phyloP scores from a whole-genome alignment of 2,888 invertebrate genomes.

The Sinohyriopsis cumingii region DNA sequence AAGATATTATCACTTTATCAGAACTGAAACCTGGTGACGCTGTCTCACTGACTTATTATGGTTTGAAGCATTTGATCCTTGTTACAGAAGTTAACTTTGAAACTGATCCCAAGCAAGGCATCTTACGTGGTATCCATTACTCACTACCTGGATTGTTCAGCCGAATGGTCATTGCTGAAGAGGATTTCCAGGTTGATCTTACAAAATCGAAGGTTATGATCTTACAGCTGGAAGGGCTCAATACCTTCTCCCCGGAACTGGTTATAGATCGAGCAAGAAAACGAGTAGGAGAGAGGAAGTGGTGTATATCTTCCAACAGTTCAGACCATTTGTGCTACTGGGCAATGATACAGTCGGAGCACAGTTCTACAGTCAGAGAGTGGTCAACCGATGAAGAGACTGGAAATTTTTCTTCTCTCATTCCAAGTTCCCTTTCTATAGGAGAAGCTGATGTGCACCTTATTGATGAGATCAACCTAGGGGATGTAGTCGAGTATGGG shows the following conservation, averaged over 20 bases:
- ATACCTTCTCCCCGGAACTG: neutral
- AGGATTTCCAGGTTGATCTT: slow-evolving; percentile 3
- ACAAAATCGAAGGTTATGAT: neutral
- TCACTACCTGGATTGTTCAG: neutral
- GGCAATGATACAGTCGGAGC: slow-evolving; percentile 3
- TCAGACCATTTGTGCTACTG: slow-evolving; percentile 13
- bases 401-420: neutral
- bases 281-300: slow-evolving; percentile 9
- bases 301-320: neutral
- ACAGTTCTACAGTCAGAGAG: neutral
- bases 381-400: neutral
- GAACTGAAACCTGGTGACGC: slow-evolving; percentile 5
- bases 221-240: slow-evolving; percentile 1
- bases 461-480: neutral
- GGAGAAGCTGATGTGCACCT: slow-evolving; percentile 3
- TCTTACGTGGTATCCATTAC: slow-evolving; percentile 12
- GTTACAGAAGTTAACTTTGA: slow-evolving; percentile 6
- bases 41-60: slow-evolving; percentile 6
- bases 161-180: slow-evolving; percentile 7
- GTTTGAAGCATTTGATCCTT: slow-evolving; percentile 1
- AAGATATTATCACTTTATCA: slow-evolving; percentile 1
- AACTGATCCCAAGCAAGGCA: neutral
- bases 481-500: slow-evolving; percentile 4
- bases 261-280: neutral
- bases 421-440: slow-evolving; percentile 1